Evolutionary conservation across 1,140 invertebrate genomes (phyloP).

Genomic region (Heliconius hermathena): DNA sequence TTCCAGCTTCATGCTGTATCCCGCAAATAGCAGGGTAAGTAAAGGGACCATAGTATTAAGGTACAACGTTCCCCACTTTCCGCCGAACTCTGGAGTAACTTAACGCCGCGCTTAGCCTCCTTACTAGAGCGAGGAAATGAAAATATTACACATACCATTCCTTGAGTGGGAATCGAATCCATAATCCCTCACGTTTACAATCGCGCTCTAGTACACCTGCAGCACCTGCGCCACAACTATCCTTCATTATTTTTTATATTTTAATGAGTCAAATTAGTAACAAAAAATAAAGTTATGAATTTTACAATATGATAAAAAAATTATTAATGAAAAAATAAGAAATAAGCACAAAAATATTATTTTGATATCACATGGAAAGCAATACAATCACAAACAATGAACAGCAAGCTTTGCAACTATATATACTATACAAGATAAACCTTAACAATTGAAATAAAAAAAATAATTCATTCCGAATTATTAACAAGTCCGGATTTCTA

Average conservation of each 20-base stretch:
- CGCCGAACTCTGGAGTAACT: too few species aligned
- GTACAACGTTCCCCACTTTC: too few species aligned
- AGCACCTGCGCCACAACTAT: too few species aligned
- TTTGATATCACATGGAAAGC: conserved; percentile 24
- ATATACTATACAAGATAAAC: conserved; percentile 14
- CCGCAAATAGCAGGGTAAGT: too few species aligned
- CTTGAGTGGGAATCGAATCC: too few species aligned
- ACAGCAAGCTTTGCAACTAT: conserved; percentile 30
- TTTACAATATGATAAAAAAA: neutral
- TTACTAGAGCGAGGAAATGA: too few species aligned
- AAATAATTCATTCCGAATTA: neutral
- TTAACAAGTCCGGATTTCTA: conserved; percentile 41
- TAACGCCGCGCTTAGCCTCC: too few species aligned
- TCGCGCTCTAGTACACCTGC: neutral
- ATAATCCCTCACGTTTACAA: too few species aligned
- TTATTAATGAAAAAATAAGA: neutral
- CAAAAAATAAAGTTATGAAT: neutral
- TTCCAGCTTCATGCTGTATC: too few species aligned
- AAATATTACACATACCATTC: too few species aligned
- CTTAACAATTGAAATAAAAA: neutral
- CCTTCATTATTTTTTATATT: neutral
- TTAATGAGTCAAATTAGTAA: neutral
- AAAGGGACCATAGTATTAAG: too few species aligned
- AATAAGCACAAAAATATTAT: neutral
- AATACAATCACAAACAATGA: conserved; percentile 14